Evolutionary conservation across 2,888 invertebrate species (phyloP), one percentile per base, ranked within the genome.

Genomic region (Monochamus alternatus): DNA sequence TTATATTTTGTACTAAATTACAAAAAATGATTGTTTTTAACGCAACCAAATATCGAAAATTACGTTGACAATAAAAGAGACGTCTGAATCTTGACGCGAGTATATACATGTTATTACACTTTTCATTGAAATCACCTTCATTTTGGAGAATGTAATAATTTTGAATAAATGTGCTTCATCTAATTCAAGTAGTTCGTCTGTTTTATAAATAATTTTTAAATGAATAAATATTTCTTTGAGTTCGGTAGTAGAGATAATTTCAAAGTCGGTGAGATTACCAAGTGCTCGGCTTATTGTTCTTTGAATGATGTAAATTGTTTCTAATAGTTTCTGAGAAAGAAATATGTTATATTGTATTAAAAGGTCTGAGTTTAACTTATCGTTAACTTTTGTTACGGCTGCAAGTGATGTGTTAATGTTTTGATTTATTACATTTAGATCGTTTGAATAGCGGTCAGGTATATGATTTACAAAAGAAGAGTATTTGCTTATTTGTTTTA

Each of bases 341-440:
- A 55, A 55, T 5, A 55, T 55, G n/a, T 55, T 55, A 14, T 55
- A 55, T 55, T 55, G 55, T n/a, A 55, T 55, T 55, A 55, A 55
- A 10, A 32, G 31, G 4, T 55, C 14, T 38, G n/a, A 10, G 31
- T 32, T 44, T 3, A 64, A 64, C n/a, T 47, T 47, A 10, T 30
- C 9, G 47, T 47, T 44, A 8, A 47, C 7, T 43, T 47, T 64
- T 47, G 43, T 9, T 9, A 64, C 3, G 8, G 62, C 30, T 62
- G 5, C 12, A n/a, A 62, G 62, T 38, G 62, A 62, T 32, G 62
- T 62, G 38, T 62, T 62, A 38, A 62, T 32, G n/a, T 62, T 59
- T 59, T 59, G 31, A 9, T 59, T 30, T 8, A 63, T 63, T 3
- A 43, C 12, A 38, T 5, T 14, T 58, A 58, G n/a, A 30, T 58